phyloP scores from a whole-genome alignment of 2,888 invertebrate species.

The Hirudinaria manillensis region DNA sequence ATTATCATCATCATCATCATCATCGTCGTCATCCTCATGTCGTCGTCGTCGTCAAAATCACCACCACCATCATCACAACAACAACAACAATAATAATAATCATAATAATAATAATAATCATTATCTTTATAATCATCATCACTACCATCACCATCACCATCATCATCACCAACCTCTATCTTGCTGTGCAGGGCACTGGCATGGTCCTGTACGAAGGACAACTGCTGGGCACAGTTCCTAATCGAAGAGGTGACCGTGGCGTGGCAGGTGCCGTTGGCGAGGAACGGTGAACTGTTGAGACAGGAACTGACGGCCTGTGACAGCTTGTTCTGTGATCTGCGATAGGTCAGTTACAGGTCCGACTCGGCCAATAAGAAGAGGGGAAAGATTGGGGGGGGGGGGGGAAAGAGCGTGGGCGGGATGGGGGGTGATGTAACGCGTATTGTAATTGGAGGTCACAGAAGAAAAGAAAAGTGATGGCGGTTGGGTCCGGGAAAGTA shows the following conservation, averaged over 20 bases:
- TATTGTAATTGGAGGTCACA: not conserved
- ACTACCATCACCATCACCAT: slow-evolving; percentile 6
- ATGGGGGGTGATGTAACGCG: too few species aligned
- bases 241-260: slow-evolving; percentile 10
- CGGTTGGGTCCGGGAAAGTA: too few species aligned
- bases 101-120: slow-evolving; percentile 28
- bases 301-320: slow-evolving; percentile 8
- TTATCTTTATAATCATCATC: slow-evolving; percentile 24
- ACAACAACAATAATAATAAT: slow-evolving; percentile 21
- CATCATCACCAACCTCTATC: slow-evolving; percentile 19
- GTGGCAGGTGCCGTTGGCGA: not conserved
- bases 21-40: too few species aligned
- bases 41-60: slow-evolving; percentile 23
- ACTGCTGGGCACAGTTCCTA: slow-evolving; percentile 15
- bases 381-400: too few species aligned
- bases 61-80: slow-evolving; percentile 30
- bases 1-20: slow-evolving; percentile 10
- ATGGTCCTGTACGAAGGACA: slow-evolving; percentile 10
- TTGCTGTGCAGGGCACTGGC: not conserved
- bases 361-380: not conserved
- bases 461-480: too few species aligned
- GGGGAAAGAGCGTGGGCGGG: too few species aligned
- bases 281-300: not conserved
- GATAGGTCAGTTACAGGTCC: not conserved
- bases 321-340: slow-evolving; percentile 10